phyloP scores from a whole-genome alignment of 1,140 invertebrate genomes.

The Zaprionus capensis region DNA sequence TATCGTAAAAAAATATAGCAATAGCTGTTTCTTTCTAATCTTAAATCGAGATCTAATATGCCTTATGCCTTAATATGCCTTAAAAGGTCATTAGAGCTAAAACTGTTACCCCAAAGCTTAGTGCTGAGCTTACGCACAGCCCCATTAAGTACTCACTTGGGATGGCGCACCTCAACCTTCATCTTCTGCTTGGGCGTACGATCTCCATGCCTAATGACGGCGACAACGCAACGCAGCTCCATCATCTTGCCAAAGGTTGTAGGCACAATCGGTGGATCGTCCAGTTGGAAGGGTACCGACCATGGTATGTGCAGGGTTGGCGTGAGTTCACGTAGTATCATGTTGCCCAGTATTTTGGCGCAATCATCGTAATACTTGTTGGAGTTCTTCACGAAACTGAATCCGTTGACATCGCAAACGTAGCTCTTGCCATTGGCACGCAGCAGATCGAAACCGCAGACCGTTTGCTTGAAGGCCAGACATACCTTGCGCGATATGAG shows the following conservation, averaged over 20 bases:
- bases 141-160: conserved; percentile 88
- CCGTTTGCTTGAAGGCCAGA: conserved; percentile 99
- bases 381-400: conserved; percentile 99
- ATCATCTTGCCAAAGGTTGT: conserved; percentile 99
- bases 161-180: conserved; percentile 99
- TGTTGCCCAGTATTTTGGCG: conserved; percentile 97
- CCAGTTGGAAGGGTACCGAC: conserved; percentile 97
- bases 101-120: neutral
- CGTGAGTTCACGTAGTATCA: conserved; percentile 95
- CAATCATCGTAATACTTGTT: conserved; percentile 99
- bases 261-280: conserved; percentile 99
- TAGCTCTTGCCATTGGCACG: conserved; percentile 99
- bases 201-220: conserved; percentile 99
- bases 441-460: conserved; percentile 99
- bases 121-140: neutral
- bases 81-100: neutral
- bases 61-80: no score
- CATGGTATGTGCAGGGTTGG: conserved; percentile 98
- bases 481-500: conserved; percentile 99
- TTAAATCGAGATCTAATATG: no score
- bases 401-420: conserved; percentile 99
- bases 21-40: no score
- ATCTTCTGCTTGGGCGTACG: conserved; percentile 99
- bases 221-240: conserved; percentile 98
- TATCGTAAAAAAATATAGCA: no score